Conservation (phyloP, 1,140 invertebrate genomes). For the Lasioglossum albipes region DNA sequence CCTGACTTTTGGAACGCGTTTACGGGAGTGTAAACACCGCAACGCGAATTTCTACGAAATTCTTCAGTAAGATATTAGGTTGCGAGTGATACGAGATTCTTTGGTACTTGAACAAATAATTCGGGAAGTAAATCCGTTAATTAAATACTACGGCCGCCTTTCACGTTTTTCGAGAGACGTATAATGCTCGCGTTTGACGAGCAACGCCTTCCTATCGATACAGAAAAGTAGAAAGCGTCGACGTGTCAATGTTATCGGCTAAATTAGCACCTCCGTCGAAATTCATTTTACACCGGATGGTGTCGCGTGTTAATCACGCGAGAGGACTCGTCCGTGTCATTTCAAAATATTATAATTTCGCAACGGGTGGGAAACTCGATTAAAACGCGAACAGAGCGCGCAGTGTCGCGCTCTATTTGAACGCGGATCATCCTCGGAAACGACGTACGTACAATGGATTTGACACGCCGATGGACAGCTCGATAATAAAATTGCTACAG, state of each 20-base stretch:
- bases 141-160: no score
- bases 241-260: background rate
- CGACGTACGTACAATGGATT: conserved; percentile 9
- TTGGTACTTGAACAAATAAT: no score
- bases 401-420: background rate
- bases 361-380: background rate
- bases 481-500: conserved; percentile 11
- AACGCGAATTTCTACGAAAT: background rate
- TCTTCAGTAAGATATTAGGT: no score
- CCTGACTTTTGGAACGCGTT: background rate
- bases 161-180: no score
- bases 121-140: no score
- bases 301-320: conserved; percentile 12
- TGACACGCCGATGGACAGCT: conserved; percentile 3
- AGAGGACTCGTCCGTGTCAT: background rate
- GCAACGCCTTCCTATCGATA: background rate
- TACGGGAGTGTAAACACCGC: background rate
- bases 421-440: background rate
- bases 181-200: background rate
- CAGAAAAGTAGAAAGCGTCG: background rate
- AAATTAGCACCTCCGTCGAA: conserved; percentile 10
- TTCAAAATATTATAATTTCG: conserved; percentile 22
- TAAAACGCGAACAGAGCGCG: background rate
- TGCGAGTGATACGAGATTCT: no score
- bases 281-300: conserved; percentile 8